Base-by-base conservation (phyloP, 2,888 invertebrate species). In the Lymantria monacha region DNA sequence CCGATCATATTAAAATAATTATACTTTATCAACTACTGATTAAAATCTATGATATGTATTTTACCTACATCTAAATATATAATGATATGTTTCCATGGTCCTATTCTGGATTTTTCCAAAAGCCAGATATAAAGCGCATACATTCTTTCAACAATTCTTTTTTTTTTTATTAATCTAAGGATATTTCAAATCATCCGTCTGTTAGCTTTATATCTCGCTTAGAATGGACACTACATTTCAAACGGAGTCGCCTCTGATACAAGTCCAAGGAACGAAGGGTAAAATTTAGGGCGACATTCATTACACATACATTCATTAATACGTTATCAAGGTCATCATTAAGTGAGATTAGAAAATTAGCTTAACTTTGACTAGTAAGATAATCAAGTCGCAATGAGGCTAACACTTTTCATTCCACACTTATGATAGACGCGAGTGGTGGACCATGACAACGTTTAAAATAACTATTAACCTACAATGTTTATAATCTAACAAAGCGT, bases 41-140 rank as follows among this genome's bases (percentile, higher is more conserved):
- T 81, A 80, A 71, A 76, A 77, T 71, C 83, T 87, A 86, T 80
- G 84, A 86, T 84, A 82, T 84, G 83, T 85, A 75, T 81, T 73
- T 76, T 67, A 66, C 72, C 82, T 83, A 74, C 61, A 53, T 60
- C 80, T 84, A 86, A 73, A 62, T 76, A 73, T 81, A 83, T 69
- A 81, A 80, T 83, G 87, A 87, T 87, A 89, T 88, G 87, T 86
- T 75, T 83, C 78, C 79, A 76, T 89, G 86, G 87, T 87, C 89
- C 88, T 87, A 85, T 81, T 84, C 83, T 85, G 91, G 89, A 85
- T 84, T 82, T 79, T 79, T 77, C 81, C 82, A 85, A 84, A 88
- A 89, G 88, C 89, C 85, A 89, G 88, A 90, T 87, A 89, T 89
- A 89, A 90, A 91, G 91, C 90, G 90, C 79, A 84, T 86, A 80